Conservation (phyloP, 2,888 invertebrate species). For the Caenorhabditis sp. region DNA sequence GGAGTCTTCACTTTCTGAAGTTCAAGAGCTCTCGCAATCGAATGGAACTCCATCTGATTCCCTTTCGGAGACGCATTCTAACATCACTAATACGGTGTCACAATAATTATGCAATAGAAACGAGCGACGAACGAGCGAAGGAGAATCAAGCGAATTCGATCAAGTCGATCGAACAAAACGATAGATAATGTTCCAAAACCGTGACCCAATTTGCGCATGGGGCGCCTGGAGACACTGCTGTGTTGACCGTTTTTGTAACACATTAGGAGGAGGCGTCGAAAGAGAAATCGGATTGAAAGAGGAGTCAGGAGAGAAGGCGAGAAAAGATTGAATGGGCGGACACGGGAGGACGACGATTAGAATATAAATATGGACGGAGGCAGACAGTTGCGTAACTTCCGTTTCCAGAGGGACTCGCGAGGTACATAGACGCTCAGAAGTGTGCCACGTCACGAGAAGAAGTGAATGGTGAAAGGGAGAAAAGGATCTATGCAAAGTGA, state of each 20-base stretch:
- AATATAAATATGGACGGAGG: constrained; percentile 8
- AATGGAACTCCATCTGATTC: too few relatives aligned
- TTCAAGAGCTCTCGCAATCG: too few relatives aligned
- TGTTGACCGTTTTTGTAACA: constrained; percentile 53
- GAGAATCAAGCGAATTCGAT: constrained; percentile 12
- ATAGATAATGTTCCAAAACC: constrained; percentile 52
- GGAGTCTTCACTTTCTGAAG: too few relatives aligned
- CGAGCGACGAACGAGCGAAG: constrained; percentile 2
- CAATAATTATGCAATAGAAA: background rate
- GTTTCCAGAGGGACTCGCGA: constrained; percentile 5
- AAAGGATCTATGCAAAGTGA: constrained; percentile 17
- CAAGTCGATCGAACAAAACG: constrained; percentile 24
- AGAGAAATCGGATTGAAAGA: constrained; percentile 54
- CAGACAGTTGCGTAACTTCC: constrained; percentile 21
- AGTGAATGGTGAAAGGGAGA: background rate
- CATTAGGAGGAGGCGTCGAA: constrained; percentile 49
- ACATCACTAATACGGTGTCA: too few relatives aligned
- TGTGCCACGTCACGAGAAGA: constrained; percentile 14
- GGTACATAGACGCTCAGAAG: too few relatives aligned
- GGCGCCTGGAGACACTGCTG: constrained; percentile 23
- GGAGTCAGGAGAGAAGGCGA: constrained; percentile 12
- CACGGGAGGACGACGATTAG: constrained; percentile 6
- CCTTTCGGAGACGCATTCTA: too few relatives aligned
- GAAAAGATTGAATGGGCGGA: constrained; percentile 30
- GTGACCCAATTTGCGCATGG: constrained; percentile 46